phyloP scores from a whole-genome alignment of 64 coral and sea anemone genomes.

The Catalaphyllia jardinei region DNA sequence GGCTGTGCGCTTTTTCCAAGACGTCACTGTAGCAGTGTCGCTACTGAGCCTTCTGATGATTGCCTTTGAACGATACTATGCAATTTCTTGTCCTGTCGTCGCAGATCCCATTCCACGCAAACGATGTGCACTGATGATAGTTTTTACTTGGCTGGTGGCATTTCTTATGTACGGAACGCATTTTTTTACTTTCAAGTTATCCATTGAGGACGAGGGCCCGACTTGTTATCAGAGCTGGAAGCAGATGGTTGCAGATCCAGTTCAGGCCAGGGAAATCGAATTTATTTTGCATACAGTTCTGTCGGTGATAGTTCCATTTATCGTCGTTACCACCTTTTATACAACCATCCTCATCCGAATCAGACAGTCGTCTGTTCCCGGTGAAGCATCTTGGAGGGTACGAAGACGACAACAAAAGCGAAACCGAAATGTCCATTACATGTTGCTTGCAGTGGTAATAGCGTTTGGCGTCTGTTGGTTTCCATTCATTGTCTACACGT shows the following conservation, averaged over 20 bases:
- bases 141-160: neutral
- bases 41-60: constrained; percentile 11
- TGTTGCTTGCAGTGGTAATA: neutral
- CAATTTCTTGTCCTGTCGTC: constrained; percentile 8
- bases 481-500: neutral
- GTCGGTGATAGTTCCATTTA: neutral
- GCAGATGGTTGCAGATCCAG: neutral
- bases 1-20: constrained; percentile 11
- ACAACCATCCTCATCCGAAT: constrained; percentile 7
- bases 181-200: constrained; percentile 12
- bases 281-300: constrained; percentile 16
- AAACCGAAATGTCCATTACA: neutral
- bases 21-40: constrained; percentile 12
- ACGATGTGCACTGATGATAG: neutral
- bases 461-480: constrained; percentile 19
- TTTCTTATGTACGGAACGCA: neutral
- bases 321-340: neutral
- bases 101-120: neutral
- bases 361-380: neutral
- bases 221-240: neutral
- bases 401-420: neutral
- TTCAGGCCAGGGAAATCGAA: neutral
- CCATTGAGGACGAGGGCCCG: neutral
- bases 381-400: neutral
- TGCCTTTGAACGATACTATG: constrained; percentile 21